Evolutionary conservation across 1,140 invertebrate genomes (phyloP).

Genomic region (Lerema accius): DNA sequence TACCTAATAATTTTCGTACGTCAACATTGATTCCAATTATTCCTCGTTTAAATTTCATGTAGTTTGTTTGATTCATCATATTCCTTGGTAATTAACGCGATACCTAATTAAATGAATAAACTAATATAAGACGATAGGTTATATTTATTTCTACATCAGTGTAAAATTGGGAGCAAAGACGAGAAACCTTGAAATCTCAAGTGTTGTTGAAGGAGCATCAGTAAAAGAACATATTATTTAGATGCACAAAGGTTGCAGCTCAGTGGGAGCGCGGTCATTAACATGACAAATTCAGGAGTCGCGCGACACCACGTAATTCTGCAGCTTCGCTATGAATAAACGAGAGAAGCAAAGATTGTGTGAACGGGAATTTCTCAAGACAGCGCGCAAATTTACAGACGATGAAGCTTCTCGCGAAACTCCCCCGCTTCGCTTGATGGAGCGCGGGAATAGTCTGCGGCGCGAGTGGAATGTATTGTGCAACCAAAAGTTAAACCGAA

Average conservation of each 20-base stretch:
- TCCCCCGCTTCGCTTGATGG: neutral
- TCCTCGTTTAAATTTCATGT: too few relatives aligned
- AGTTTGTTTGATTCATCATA: too few relatives aligned
- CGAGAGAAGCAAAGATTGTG: conserved; percentile 9
- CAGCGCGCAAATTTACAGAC: neutral
- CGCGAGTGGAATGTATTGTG: neutral
- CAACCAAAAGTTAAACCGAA: neutral
- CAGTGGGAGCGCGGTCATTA: neutral
- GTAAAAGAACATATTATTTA: neutral
- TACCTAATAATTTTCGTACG: too few relatives aligned
- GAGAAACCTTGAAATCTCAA: too few relatives aligned
- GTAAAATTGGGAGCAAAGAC: too few relatives aligned
- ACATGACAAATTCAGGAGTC: conserved; percentile 8
- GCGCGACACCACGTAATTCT: conserved; percentile 13
- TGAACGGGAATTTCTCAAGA: conserved; percentile 10
- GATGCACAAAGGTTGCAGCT: neutral
- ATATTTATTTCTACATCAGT: too few relatives aligned
- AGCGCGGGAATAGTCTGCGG: neutral
- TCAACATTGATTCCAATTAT: too few relatives aligned
- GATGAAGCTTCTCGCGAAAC: conserved; percentile 6
- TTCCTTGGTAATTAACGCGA: too few relatives aligned
- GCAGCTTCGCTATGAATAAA: conserved; percentile 15
- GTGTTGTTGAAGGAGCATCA: neutral
- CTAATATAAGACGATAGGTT: too few relatives aligned
- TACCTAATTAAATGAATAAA: too few relatives aligned